Percentiles rank a stretch among this genome's conserved stretches.
Conservation (phyloP, 2,113 vertebrate genomes). For the Carettochelys insculpta region DNA sequence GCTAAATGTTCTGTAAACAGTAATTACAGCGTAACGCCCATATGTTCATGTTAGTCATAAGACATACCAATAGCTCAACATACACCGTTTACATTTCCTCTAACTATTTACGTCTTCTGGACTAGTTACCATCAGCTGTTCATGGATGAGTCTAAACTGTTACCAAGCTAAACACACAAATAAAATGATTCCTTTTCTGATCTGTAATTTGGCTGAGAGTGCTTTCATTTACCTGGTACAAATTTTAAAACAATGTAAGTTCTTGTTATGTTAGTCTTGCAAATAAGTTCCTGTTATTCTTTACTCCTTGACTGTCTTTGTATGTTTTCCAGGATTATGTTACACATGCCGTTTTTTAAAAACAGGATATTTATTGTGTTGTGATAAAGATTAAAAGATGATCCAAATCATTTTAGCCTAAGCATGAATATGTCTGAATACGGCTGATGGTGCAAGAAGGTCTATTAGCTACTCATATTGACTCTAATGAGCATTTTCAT, state of each 20-base stretch:
- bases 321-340: not conserved
- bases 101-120: not conserved
- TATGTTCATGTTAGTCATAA: not conserved
- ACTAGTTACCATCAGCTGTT: not conserved
- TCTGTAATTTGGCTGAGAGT: not conserved
- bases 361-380: not conserved
- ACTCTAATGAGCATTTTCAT: rapidly evolving
- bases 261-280: rapidly evolving
- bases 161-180: not conserved
- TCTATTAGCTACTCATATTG: not conserved
- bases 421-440: not conserved
- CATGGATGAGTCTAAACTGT: not conserved
- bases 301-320: not conserved
- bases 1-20: conserved; percentile 25
- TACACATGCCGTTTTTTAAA: not conserved
- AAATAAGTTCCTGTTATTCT: not conserved
- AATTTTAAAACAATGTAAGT: not conserved
- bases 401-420: not conserved
- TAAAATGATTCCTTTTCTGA: not conserved
- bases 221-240: not conserved
- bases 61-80: not conserved
- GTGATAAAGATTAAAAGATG: not conserved
- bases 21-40: not conserved
- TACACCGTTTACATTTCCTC: not conserved
- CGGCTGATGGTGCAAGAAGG: not conserved